These are phyloP conservation scores for Rhea pennata DNA, from an alignment of 2,113 vertebrate genomes.

Conservation along the genomic window DNA sequence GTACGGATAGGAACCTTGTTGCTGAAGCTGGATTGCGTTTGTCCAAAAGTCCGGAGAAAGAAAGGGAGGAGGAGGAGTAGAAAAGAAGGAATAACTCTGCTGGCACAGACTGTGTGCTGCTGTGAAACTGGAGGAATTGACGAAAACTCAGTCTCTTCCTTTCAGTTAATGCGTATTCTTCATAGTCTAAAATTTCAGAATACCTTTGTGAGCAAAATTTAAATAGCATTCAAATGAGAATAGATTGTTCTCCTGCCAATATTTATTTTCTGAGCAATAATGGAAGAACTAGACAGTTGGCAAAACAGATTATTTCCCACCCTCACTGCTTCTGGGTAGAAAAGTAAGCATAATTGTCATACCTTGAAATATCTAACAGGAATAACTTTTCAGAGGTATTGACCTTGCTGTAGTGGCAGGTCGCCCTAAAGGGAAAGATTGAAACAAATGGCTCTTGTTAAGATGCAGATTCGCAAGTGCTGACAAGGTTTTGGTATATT, in stretches of 20 bases:
- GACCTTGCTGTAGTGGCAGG: conserved; percentile 57
- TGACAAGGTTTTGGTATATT: conserved; percentile 65
- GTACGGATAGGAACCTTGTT: background rate
- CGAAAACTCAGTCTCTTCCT: background rate
- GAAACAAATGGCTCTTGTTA: conserved; percentile 58
- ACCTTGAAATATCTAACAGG: conserved; percentile 48
- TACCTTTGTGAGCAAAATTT: background rate
- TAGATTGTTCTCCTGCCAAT: background rate
- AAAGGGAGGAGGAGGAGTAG: background rate
- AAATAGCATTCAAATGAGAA: background rate
- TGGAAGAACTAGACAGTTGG: background rate
- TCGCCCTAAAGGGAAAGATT: conserved; percentile 58
- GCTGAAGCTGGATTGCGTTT: background rate
- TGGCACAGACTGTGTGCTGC: rapidly evolving
- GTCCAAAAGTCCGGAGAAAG: background rate
- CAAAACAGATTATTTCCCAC: background rate
- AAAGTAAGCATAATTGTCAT: conserved; percentile 18
- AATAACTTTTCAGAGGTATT: conserved; percentile 41
- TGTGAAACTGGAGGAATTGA: background rate
- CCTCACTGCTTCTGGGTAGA: conserved; percentile 34
- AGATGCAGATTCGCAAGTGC: conserved; percentile 60
- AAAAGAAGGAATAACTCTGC: background rate
- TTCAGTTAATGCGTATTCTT: background rate
- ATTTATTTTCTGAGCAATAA: background rate
- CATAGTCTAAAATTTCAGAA: background rate